Conservation (phyloP, 2,888 invertebrate species). For the Drosophila parthenogenetica region DNA sequence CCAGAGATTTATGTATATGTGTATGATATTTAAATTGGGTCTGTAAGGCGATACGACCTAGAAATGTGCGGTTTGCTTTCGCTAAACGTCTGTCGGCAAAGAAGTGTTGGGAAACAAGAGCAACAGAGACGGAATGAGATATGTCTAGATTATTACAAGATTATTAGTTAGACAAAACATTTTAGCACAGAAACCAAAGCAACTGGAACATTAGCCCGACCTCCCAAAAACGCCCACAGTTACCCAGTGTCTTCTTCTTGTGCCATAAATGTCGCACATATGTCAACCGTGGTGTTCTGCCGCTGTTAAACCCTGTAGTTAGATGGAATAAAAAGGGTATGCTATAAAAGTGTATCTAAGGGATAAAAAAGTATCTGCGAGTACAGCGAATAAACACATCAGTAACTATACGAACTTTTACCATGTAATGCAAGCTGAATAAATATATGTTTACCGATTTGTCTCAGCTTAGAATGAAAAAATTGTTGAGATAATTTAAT, state of each 20-base stretch:
- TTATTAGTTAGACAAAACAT: slow-evolving; percentile 75
- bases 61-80: slow-evolving; percentile 34
- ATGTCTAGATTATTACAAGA: slow-evolving; percentile 71
- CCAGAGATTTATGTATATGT: slow-evolving; percentile 14
- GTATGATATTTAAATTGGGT: slow-evolving; percentile 39
- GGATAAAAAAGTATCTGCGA: too few relatives aligned
- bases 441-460: too few relatives aligned
- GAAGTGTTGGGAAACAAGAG: background rate
- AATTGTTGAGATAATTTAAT: too few relatives aligned
- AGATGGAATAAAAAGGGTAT: too few relatives aligned
- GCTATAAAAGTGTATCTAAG: too few relatives aligned
- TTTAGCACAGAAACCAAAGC: slow-evolving; percentile 83
- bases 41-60: slow-evolving; percentile 56
- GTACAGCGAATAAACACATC: too few relatives aligned
- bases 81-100: slow-evolving; percentile 33
- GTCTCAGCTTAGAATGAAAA: too few relatives aligned
- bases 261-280: slow-evolving; percentile 77
- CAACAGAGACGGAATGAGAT: slow-evolving; percentile 10
- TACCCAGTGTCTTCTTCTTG: slow-evolving; percentile 57
- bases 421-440: too few relatives aligned
- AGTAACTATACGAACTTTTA: too few relatives aligned
- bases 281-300: slow-evolving; percentile 60
- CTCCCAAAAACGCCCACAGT: slow-evolving; percentile 34
- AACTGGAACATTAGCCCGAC: slow-evolving; percentile 82
- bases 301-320: background rate